phyloP scores from a whole-genome alignment of 92 coral and sea anemone species.

The Palythoa grandiflora region DNA sequence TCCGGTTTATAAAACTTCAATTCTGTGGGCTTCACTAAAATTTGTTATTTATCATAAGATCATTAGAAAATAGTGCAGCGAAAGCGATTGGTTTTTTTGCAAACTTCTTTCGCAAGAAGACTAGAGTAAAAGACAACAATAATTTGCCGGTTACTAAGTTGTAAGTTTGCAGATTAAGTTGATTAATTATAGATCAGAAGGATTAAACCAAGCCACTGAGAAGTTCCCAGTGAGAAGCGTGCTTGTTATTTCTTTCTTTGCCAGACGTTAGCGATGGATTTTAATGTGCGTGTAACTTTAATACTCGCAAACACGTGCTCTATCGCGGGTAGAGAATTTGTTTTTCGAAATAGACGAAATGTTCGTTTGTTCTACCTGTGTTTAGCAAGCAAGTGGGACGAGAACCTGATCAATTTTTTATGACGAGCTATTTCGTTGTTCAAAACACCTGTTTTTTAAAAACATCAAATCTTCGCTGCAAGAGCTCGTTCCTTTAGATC shows the following conservation, averaged over 20 bases:
- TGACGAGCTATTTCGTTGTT: slow-evolving; percentile 27
- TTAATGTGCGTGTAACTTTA: neutral
- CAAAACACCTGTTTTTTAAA: slow-evolving; percentile 49
- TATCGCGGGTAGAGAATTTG: neutral
- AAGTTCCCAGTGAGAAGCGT: neutral
- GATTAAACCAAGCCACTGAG: slow-evolving; percentile 40
- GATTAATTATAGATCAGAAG: slow-evolving; percentile 42
- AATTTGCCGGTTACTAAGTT: slow-evolving; percentile 45
- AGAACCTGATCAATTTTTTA: slow-evolving; percentile 41
- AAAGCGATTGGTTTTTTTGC: neutral
- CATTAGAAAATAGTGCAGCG: neutral
- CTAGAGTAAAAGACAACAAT: slow-evolving; percentile 1
- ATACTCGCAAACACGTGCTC: slow-evolving; percentile 9
- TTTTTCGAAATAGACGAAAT: slow-evolving; percentile 19
- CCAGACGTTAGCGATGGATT: neutral
- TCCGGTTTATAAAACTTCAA: neutral
- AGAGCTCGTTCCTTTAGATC: slow-evolving; percentile 33
- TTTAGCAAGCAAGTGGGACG: slow-evolving; percentile 48
- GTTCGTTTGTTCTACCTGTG: slow-evolving; percentile 39
- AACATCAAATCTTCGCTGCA: slow-evolving; percentile 37
- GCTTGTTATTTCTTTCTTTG: neutral
- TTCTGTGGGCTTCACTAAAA: neutral
- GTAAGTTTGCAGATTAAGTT: slow-evolving; percentile 47
- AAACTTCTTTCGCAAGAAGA: neutral
- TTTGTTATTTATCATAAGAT: neutral